Conservation (phyloP, 2,888 invertebrate genomes). For the Archips crataeganus region DNA sequence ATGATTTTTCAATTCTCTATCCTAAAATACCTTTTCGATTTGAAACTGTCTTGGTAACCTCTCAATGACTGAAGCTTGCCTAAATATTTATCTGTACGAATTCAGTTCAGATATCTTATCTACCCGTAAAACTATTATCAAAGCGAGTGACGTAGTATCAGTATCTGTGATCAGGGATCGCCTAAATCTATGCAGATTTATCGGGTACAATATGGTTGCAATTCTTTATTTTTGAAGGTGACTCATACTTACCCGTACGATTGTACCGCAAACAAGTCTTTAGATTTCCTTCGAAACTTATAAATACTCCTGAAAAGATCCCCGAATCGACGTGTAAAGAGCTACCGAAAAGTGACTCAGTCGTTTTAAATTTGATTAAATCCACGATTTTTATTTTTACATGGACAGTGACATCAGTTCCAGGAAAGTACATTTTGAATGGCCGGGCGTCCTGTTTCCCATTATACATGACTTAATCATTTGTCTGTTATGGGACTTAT, state of each 20-base stretch:
- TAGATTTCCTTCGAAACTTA: constrained; percentile 22
- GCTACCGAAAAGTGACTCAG: constrained; percentile 25
- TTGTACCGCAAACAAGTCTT: constrained; percentile 17
- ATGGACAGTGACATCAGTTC: constrained; percentile 16
- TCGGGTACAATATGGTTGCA: background rate
- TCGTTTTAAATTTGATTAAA: constrained; percentile 17
- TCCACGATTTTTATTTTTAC: constrained; percentile 21
- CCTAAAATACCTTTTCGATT: too few relatives aligned
- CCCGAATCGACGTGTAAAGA: constrained; percentile 14
- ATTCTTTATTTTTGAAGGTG: constrained; percentile 5
- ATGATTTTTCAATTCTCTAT: background rate
- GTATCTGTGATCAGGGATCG: background rate
- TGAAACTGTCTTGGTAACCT: too few relatives aligned
- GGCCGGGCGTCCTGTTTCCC: constrained; percentile 4
- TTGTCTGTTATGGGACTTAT: background rate
- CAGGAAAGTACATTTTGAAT: constrained; percentile 26
- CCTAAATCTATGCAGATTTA: constrained; percentile 8
- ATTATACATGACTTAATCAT: constrained; percentile 13
- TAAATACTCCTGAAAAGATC: constrained; percentile 25
- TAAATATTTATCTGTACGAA: background rate
- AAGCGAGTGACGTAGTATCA: constrained; percentile 3
- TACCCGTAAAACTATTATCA: background rate
- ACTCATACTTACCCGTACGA: constrained; percentile 18
- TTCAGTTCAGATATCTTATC: constrained; percentile 15
- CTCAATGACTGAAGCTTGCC: constrained; percentile 12